phyloP scores from a whole-genome alignment of 1,140 invertebrate species.

The Phymorhynchus buccinoides region DNA sequence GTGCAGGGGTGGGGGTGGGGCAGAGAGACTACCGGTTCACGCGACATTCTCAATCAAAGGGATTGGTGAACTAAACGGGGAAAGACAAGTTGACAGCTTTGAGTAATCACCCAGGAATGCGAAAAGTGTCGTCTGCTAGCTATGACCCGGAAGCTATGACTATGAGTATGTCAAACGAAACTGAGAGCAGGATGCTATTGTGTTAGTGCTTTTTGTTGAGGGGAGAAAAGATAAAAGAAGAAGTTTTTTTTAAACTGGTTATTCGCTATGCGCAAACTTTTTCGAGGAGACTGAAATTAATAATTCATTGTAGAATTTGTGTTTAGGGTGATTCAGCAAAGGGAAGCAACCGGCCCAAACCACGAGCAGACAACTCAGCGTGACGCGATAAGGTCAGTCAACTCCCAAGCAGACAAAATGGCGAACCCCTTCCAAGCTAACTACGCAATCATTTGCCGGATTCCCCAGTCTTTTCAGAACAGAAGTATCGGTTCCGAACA shows the following conservation, averaged over 20 bases:
- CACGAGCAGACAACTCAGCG: neutral
- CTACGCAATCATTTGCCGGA: slow-evolving; percentile 60
- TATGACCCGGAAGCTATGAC: too few species aligned
- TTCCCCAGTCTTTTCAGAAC: slow-evolving; percentile 55
- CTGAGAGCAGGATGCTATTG: too few species aligned
- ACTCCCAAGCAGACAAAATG: slow-evolving; percentile 39
- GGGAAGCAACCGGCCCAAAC: neutral
- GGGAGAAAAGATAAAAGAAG: too few species aligned
- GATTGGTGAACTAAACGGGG: neutral
- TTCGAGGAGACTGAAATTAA: too few species aligned
- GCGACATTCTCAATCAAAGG: neutral
- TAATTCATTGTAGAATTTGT: neutral
- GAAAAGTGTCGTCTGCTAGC: neutral
- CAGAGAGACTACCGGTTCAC: neutral
- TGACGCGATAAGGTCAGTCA: slow-evolving; percentile 25
- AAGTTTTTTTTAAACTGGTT: too few species aligned
- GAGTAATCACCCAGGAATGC: neutral
- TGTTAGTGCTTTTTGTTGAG: too few species aligned
- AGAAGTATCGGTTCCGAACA: slow-evolving; percentile 35
- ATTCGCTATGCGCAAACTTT: too few species aligned
- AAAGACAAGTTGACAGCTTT: neutral
- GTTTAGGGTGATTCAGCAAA: neutral
- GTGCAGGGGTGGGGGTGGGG: too few species aligned
- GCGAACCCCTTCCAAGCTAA: slow-evolving; percentile 56
- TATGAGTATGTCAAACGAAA: too few species aligned